Evolutionary conservation across 2,113 vertebrate species (phyloP), one percentile per base, ranked within the genome.

Genomic region (Hiodon tergisus): DNA sequence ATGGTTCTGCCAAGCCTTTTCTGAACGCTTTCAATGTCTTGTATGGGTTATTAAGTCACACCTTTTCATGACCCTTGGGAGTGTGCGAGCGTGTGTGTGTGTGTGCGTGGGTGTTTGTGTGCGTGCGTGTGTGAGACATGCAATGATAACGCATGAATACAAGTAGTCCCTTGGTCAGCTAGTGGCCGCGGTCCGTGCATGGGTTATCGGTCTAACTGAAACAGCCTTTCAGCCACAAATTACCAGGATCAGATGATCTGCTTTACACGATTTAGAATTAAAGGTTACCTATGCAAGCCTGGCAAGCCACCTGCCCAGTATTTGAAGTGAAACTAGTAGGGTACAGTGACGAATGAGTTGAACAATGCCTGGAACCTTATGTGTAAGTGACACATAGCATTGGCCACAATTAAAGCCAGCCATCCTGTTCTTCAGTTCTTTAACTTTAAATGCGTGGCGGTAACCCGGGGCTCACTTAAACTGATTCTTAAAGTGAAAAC

Each of bases 91-190:
- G 31, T 31, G 31, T 31, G 31, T 31, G 31, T 31, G 80, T 61
- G 67, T 76, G 75, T 79, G 31, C 67, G 57, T 68, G 82, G 72
- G 58, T 62, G 76, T 51, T 58, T 57, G 59, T 65, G n/a, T 10
- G 54, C 59, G 47, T 76, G 69, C 67, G 66, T 59, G 11, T n/a
- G 76, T 62, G 73, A 14, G 72, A 81, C 83, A 76, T 77, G 82
- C 85, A 78, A 81, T 82, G 87, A 77, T 83, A 80, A 90, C 88
- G 90, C 88, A 88, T 87, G 85, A 81, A 86, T 90, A 89, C 90
- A 85, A 85, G 81, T 81, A 85, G 81, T 84, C 87, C 83, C 85
- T 78, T 76, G 82, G 76, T 80, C 82, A 77, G 84, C 84, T 85
- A 81, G 82, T 76, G 76, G 52, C 54, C 59, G 79, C 65, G 78